phyloP scores from a whole-genome alignment of 2,113 vertebrate species.

The Numida meleagris region DNA sequence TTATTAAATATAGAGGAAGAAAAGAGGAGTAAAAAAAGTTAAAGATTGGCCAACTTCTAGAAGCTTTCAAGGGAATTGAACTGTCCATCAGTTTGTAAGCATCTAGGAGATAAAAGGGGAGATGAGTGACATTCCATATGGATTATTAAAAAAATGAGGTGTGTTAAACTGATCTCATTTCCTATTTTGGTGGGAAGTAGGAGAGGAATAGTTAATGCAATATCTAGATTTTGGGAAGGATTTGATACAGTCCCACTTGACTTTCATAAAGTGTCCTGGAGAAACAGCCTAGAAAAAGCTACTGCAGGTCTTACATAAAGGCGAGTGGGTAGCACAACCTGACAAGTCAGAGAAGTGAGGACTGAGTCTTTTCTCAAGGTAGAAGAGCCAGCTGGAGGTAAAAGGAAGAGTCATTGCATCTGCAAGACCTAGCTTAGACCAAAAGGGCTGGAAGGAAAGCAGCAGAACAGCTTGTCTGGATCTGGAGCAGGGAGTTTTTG shows the following conservation, averaged over 20 bases:
- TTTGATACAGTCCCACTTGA: background rate
- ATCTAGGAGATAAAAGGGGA: conserved; percentile 40
- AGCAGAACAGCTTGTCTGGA: background rate
- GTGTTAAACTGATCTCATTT: background rate
- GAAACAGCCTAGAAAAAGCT: background rate
- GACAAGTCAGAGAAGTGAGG: background rate
- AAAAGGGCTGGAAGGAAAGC: background rate
- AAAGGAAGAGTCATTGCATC: background rate
- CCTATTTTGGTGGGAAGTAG: background rate
- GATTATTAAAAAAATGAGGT: background rate
- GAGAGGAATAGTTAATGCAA: background rate
- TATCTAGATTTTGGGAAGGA: background rate
- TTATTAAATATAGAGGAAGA: conserved; percentile 27
- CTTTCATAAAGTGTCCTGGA: background rate
- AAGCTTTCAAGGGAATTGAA: conserved; percentile 24
- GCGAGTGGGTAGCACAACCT: background rate
- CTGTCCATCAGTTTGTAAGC: conserved; percentile 29
- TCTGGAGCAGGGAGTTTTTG: background rate
- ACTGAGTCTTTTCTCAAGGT: background rate
- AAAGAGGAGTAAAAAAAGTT: conserved; percentile 23
- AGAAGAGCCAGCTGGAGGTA: background rate
- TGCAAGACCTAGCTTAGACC: background rate
- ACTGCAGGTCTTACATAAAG: background rate
- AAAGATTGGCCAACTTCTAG: conserved; percentile 34
- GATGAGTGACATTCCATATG: conserved; percentile 19